Base-by-base conservation (phyloP, 2,113 vertebrate genomes). In the Aviceda subcristata region DNA sequence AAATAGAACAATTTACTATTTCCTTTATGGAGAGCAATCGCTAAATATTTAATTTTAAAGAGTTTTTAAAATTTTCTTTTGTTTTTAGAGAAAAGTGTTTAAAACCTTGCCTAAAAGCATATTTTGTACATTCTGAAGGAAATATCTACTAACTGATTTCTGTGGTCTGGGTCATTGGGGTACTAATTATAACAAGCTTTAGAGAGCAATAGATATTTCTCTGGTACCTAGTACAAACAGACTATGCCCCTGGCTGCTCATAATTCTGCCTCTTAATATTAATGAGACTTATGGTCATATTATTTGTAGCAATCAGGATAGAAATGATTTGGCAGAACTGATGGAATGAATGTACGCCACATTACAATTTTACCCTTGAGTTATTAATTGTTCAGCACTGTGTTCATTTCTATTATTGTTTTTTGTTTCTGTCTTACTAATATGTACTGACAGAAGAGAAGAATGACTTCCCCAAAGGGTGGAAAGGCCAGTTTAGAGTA, bases 291-390 rank as follows among this genome's bases (percentile, higher is more conserved):
- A 48, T 0, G 11, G 38, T 88, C 64, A 71, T 41, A 92, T 92
- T 71, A 91, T 90, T 90, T 96, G 43, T 30, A 86, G 36, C 56
- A 94, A 79, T 85, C 86, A 96, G 50, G 63, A 90, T 5, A 94
- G 36, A 97, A 97, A 89, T 56, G 24, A 38, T 95, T 88, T 96
- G 88, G 67, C 83, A 97, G 89, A 86, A 60, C 79, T 60, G 81
- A 85, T 94, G 56, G 46, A 79, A 64, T 81, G 90, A 91, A 84
- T 96, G 94, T 64, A 53, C 3, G 6, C 97, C 86, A 93, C 62
- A 32, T 77, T 67, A 76, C 15, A 59, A 34, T 94, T 96, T 92
- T 94, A 90, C 82, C 92, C 82, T 74, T 66, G 73, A 95, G 73
- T 95, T 90, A 84, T 36, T 92, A 92, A 94, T 69, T 95, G 90